Evolutionary conservation across 2,113 vertebrate genomes (phyloP).

Genomic region (Mesitornis unicolor): DNA sequence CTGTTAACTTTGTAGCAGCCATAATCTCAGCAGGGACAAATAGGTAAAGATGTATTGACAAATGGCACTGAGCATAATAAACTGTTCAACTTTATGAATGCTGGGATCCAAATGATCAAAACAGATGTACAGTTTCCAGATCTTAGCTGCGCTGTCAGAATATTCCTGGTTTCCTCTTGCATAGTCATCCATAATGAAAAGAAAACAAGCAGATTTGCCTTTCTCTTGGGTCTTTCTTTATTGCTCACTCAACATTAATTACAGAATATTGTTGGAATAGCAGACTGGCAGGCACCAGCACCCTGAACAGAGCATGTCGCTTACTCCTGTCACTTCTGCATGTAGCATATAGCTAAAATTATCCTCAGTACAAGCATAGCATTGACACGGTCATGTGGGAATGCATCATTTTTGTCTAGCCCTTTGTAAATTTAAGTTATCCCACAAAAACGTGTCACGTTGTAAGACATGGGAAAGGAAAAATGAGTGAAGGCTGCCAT

Average conservation of each 20-base stretch:
- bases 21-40: constrained; percentile 70
- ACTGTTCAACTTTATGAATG: constrained; percentile 66
- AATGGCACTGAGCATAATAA: constrained; percentile 69
- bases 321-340: neutral
- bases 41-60: constrained; percentile 66
- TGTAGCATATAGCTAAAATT: constrained; percentile 1
- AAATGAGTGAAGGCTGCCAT: constrained; percentile 10
- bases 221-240: constrained; percentile 66
- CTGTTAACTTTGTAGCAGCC: constrained; percentile 66
- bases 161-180: constrained; percentile 56
- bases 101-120: constrained; percentile 69
- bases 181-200: constrained; percentile 64
- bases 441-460: neutral
- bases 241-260: constrained; percentile 70
- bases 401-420: neutral
- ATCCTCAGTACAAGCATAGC: neutral
- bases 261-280: constrained; percentile 61
- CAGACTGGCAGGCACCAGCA: constrained; percentile 40
- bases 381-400: neutral
- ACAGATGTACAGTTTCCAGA: constrained; percentile 70
- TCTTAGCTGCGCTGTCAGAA: constrained; percentile 67
- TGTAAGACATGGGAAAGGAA: neutral
- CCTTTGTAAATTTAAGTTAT: neutral
- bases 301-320: neutral
- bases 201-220: constrained; percentile 67